A percentile compares a stretch with the other conserved stretches of the same genome.
These are phyloP conservation scores for Aphelinus certus DNA, from an alignment of 1,140 invertebrate species.

Conservation along the genomic window DNA sequence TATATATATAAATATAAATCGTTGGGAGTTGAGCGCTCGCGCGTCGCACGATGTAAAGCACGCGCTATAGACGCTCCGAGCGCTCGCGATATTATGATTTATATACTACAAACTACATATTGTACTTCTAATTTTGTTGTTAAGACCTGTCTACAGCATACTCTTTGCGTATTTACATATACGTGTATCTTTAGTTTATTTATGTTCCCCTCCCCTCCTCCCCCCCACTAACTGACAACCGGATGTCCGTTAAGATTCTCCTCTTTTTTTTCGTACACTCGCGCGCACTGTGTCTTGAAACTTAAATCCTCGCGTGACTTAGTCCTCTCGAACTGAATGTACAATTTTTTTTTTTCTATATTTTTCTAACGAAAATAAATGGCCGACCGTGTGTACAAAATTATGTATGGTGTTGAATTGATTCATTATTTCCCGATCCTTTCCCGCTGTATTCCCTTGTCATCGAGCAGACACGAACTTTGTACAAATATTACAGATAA, in stretches of 20 bases:
- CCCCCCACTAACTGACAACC: constrained; percentile 46
- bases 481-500: too few relatives aligned
- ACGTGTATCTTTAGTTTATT: constrained; percentile 49
- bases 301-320: constrained; percentile 44
- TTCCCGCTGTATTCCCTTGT: too few relatives aligned
- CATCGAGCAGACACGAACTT: too few relatives aligned
- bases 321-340: constrained; percentile 52
- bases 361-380: constrained; percentile 53
- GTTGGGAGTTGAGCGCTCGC: too few relatives aligned
- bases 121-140: too few relatives aligned
- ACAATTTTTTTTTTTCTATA: constrained; percentile 53
- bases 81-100: too few relatives aligned
- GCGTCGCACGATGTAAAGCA: too few relatives aligned
- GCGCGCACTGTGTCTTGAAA: background rate
- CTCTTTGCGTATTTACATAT: constrained; percentile 42
- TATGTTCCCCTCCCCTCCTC: constrained; percentile 31
- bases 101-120: too few relatives aligned
- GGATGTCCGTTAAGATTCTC: background rate
- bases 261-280: background rate
- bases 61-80: too few relatives aligned
- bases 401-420: too few relatives aligned
- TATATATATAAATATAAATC: too few relatives aligned
- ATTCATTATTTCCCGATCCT: too few relatives aligned
- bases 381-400: constrained; percentile 47
- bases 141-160: constrained; percentile 20